Evolutionary conservation across 2,113 vertebrate genomes (phyloP), one percentile per base, ranked within the genome.

Genomic region (Callopanchax toddi): DNA sequence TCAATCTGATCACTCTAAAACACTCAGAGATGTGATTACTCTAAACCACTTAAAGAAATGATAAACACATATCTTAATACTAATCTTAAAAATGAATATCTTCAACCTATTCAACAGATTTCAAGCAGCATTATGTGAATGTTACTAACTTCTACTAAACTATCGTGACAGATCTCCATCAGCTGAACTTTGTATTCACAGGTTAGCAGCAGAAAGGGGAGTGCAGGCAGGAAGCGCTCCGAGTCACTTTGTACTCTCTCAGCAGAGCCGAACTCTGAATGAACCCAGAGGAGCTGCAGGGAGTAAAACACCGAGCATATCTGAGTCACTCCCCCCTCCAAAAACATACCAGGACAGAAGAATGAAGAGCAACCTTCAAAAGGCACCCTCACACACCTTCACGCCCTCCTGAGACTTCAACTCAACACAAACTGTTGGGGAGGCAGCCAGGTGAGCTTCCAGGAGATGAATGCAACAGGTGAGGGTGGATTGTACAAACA

Each of bases 251-350:
- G 93, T 93, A 91, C 92, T 86, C 90, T 87, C 84, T 32, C 29
- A 86, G 90, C 93, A 91, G 92, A 94, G 93, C 90, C 94, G 94
- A 98, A 98, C 95, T 97, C 90, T 97, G 93, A 90, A 93, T 98
- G 96, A 98, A 98, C 96, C 91, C 94, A 56, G 74, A 59, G 21
- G 80, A 90, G 83, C 84, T 52, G 81, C 83, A 58, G 89, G 89
- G 92, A 90, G 91, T 90, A 67, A 82, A 86, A 79, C 78, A 86
- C 82, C 67, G 77, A 58, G 83, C 88, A 82, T 87, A 90, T 87
- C 91, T 89, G 79, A 84, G 82, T 87, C 90, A 86, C 84, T 81
- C 79, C 82, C 81, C 80, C 77, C 59, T n/a, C 23, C 25, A 53
- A 78, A 80, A 82, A 77, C 71, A 61, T 46, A 81, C 70, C 71